Evolutionary conservation across 2,888 invertebrate genomes (phyloP).

Genomic region (Idaea biselata): DNA sequence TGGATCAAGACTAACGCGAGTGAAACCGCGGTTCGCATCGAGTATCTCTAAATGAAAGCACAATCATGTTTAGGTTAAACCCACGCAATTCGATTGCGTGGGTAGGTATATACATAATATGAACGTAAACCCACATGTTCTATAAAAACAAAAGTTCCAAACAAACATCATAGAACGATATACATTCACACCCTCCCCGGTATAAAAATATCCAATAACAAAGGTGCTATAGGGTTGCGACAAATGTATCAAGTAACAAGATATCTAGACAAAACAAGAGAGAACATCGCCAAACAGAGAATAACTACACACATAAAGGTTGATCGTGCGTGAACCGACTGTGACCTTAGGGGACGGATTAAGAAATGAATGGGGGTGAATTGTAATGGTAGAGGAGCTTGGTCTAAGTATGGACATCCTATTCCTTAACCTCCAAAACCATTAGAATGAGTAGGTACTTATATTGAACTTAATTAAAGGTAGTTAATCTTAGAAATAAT

Average conservation of each 20-base stretch:
- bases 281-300: slow-evolving; percentile 14
- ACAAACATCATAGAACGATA: background rate
- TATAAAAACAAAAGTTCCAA: background rate
- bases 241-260: slow-evolving; percentile 23
- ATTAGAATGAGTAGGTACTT: too few relatives aligned
- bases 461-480: too few relatives aligned
- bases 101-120: too few relatives aligned
- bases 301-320: slow-evolving; percentile 12
- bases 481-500: too few relatives aligned
- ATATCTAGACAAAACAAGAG: slow-evolving; percentile 15
- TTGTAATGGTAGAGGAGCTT: background rate
- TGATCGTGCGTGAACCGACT: slow-evolving; percentile 15
- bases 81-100: too few relatives aligned
- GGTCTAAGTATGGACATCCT: too few relatives aligned
- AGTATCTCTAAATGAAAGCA: too few relatives aligned
- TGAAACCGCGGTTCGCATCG: too few relatives aligned
- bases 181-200: background rate
- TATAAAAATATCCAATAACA: slow-evolving; percentile 12
- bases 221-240: slow-evolving; percentile 10
- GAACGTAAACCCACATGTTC: background rate
- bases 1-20: too few relatives aligned
- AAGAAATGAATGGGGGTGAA: background rate
- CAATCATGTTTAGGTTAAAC: too few relatives aligned
- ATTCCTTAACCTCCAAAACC: too few relatives aligned
- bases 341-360: slow-evolving; percentile 9